Evolutionary conservation across 2,113 vertebrate genomes (phyloP).

Genomic region (Saguinus imperator): DNA sequence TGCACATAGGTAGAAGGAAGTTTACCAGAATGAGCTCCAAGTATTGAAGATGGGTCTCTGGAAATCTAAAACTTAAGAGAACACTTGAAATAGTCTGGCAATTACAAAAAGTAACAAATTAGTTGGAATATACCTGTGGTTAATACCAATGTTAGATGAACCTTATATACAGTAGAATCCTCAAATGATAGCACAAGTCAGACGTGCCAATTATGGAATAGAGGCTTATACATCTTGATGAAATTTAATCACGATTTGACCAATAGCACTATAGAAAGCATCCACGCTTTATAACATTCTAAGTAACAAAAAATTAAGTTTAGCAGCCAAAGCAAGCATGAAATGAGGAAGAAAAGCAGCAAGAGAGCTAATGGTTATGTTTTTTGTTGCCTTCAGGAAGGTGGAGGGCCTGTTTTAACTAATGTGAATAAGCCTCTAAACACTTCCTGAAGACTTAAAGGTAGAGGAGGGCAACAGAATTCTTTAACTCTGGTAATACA

Average conservation of each 20-base stretch:
- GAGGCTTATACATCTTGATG: slow-evolving; percentile 58
- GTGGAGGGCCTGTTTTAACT: not conserved
- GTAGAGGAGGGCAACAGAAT: slow-evolving; percentile 47
- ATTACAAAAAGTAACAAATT: slow-evolving; percentile 2
- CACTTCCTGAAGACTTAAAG: not conserved
- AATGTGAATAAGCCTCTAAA: slow-evolving; percentile 48
- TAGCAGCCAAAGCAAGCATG: slow-evolving; percentile 77
- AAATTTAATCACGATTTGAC: slow-evolving; percentile 32
- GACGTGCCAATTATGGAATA: slow-evolving; percentile 70
- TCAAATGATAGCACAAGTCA: slow-evolving; percentile 76
- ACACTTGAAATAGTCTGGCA: slow-evolving; percentile 21
- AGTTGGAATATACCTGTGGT: slow-evolving; percentile 32
- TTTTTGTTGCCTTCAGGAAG: not conserved
- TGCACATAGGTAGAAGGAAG: slow-evolving; percentile 66
- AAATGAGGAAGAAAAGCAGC: slow-evolving; percentile 49
- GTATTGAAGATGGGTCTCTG: not conserved
- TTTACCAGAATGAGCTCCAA: slow-evolving; percentile 28
- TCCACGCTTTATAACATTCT: slow-evolving; percentile 3
- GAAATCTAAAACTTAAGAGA: slow-evolving; percentile 29
- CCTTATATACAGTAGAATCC: slow-evolving; percentile 76
- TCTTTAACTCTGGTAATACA: slow-evolving; percentile 8
- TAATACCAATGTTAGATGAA: slow-evolving; percentile 71
- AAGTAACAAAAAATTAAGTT: slow-evolving; percentile 45
- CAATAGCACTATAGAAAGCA: slow-evolving; percentile 36
- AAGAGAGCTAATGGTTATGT: not conserved